Conservation (phyloP, 2,113 vertebrate genomes). For the Erythrocebus patas region DNA sequence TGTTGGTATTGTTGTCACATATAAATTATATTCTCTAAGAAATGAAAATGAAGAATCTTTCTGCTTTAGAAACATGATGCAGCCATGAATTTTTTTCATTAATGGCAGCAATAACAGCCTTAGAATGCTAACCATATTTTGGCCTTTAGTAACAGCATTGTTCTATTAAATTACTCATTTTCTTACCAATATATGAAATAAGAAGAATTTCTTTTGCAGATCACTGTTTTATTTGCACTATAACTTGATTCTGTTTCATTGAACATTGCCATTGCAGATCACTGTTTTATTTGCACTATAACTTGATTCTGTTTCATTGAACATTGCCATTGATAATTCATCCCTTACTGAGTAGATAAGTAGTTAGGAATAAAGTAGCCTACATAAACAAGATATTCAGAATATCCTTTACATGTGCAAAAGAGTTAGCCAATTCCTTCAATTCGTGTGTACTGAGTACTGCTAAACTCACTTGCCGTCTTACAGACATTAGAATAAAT, state of each 20-base stretch:
- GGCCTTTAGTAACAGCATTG: neutral
- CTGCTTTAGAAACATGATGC: neutral
- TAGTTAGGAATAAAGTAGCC: neutral
- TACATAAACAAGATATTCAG: neutral
- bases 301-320: neutral
- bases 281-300: neutral
- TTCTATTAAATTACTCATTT: neutral
- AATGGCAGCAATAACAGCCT: neutral
- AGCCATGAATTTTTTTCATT: neutral
- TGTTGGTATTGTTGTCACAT: neutral
- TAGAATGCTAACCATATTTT: neutral
- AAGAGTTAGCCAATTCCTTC: neutral
- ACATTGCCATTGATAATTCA: neutral
- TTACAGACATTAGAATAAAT: conserved; percentile 52
- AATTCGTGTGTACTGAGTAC: neutral
- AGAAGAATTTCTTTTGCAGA: neutral
- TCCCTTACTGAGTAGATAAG: neutral
- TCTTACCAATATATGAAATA: neutral
- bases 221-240: neutral
- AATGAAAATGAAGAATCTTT: neutral
- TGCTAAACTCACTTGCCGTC: neutral
- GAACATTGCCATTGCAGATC: neutral
- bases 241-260: neutral
- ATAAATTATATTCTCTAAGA: neutral
- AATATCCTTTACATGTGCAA: neutral